Conservation (phyloP, 1,140 invertebrate genomes). For the Chionoecetes opilio region DNA sequence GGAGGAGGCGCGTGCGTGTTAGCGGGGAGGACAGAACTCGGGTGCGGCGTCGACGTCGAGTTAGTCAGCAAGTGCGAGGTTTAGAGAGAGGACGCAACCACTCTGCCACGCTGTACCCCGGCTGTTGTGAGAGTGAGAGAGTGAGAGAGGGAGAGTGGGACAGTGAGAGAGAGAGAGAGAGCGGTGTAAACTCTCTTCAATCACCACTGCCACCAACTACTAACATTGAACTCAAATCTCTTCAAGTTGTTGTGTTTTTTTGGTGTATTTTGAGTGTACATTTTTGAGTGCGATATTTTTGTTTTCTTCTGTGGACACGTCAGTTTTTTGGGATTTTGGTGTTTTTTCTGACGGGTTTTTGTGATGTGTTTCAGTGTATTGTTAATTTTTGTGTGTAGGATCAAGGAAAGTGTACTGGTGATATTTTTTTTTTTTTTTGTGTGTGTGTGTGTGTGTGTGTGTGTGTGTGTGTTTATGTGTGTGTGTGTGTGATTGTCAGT, state of each 20-base stretch:
- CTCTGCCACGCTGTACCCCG: neutral
- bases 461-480: neutral
- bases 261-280: neutral
- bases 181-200: neutral
- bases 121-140: neutral
- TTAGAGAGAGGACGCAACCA: neutral
- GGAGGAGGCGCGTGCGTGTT: neutral
- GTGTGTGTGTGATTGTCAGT: neutral
- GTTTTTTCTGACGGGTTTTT: neutral
- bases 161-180: neutral
- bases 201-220: no score
- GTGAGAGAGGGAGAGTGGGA: neutral
- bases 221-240: no score
- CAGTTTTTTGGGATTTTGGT: neutral
- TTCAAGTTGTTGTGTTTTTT: neutral
- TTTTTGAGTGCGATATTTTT: neutral
- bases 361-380: neutral
- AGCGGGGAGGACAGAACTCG: neutral
- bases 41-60: neutral
- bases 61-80: neutral
- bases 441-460: slow-evolving; percentile 18
- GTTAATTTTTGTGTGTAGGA: no score
- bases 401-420: no score
- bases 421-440: neutral
- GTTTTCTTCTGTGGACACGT: no score